Conservation (phyloP, 64 coral and sea anemone genomes). For the Montipora sp. region DNA sequence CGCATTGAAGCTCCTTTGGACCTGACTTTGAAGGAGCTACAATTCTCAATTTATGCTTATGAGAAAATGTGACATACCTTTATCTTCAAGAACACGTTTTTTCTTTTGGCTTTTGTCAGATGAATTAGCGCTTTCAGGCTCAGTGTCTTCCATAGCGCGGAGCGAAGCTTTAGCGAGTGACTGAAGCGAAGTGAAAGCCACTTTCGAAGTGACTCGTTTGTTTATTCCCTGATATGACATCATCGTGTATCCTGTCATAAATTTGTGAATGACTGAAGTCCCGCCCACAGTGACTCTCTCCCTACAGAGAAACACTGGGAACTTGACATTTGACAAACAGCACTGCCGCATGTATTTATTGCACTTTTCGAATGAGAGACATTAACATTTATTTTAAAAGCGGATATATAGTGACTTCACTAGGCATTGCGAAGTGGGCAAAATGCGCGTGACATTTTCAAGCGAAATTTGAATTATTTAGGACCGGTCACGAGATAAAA, state of each 20-base stretch:
- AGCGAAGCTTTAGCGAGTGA: background rate
- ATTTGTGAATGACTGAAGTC: conserved; percentile 12
- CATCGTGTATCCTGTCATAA: background rate
- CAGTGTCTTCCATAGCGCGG: conserved; percentile 12
- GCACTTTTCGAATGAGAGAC: too few species aligned
- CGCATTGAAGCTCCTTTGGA: background rate
- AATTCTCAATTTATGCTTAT: background rate
- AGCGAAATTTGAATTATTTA: background rate
- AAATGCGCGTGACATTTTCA: background rate
- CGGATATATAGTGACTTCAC: too few species aligned
- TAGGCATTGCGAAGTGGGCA: too few species aligned
- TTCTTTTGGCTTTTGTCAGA: conserved; percentile 14
- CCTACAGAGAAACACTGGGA: background rate
- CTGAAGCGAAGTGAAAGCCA: conserved; percentile 37
- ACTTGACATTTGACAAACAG: background rate
- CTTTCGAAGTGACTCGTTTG: conserved; percentile 33
- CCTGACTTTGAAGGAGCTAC: conserved; percentile 36
- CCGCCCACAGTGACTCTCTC: conserved; percentile 15
- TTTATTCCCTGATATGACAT: conserved; percentile 46
- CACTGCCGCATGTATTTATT: background rate
- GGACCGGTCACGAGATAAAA: background rate
- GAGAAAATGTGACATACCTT: background rate
- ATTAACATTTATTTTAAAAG: too few species aligned
- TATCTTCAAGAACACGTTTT: conserved; percentile 37
- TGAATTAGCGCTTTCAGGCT: background rate